Conservation (phyloP, 2,888 invertebrate species). For the Melieria crassipennis region DNA sequence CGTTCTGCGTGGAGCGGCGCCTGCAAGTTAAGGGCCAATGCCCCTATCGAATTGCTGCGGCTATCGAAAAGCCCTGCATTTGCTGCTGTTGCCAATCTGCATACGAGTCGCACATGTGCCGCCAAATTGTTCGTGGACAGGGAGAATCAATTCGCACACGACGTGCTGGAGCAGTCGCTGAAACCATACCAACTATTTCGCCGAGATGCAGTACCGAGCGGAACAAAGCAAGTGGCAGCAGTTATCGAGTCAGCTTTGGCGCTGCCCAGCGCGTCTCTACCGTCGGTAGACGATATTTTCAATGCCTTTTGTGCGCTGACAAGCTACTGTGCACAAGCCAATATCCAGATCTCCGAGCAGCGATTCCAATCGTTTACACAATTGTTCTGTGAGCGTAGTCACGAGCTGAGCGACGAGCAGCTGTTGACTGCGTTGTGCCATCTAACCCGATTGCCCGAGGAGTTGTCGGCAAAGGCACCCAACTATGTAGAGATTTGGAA, state of each 20-base stretch:
- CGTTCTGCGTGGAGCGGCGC: background rate
- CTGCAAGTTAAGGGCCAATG: background rate
- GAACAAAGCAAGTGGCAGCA: background rate
- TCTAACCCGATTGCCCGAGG: constrained; percentile 68
- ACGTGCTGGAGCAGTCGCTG: constrained; percentile 50
- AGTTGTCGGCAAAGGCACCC: constrained; percentile 67
- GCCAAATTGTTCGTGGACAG: constrained; percentile 54
- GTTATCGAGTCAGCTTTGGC: constrained; percentile 31
- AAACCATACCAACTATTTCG: constrained; percentile 56
- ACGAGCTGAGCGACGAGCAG: constrained; percentile 70
- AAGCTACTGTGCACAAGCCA: constrained; percentile 49
- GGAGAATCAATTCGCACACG: constrained; percentile 62
- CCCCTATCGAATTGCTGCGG: background rate
- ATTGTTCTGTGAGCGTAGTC: constrained; percentile 67
- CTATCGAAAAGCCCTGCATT: background rate
- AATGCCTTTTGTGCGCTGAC: constrained; percentile 49
- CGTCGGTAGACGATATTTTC: constrained; percentile 42
- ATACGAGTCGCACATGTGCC: constrained; percentile 11
- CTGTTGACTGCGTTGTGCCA: constrained; percentile 68
- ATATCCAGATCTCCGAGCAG: constrained; percentile 51
- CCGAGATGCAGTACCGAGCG: constrained; percentile 11
- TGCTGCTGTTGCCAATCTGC: constrained; percentile 4
- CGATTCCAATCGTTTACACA: constrained; percentile 52
- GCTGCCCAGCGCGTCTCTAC: constrained; percentile 28
- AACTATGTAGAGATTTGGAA: constrained; percentile 75